phyloP scores from a whole-genome alignment of 2,888 invertebrate species.

The Nomada fabriciana region DNA sequence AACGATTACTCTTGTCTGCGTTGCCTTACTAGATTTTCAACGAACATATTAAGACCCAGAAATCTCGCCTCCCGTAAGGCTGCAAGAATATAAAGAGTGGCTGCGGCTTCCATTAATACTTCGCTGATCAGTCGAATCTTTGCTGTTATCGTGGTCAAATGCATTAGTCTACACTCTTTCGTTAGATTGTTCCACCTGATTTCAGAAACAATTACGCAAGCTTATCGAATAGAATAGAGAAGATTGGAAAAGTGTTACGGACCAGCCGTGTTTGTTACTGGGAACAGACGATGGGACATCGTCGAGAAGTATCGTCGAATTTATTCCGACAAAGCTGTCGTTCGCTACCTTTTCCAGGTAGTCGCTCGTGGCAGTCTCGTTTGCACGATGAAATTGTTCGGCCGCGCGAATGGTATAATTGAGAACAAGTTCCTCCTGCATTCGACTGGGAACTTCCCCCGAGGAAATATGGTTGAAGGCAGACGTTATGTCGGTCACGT shows the following conservation, averaged over 20 bases:
- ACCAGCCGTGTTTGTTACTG: slow-evolving; percentile 60
- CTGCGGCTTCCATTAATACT: slow-evolving; percentile 91
- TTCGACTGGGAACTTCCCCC: slow-evolving; percentile 20
- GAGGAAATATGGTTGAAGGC: slow-evolving; percentile 69
- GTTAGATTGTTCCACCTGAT: slow-evolving; percentile 89
- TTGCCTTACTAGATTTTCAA: slow-evolving; percentile 94
- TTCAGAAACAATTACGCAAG: neutral
- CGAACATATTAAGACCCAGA: slow-evolving; percentile 96
- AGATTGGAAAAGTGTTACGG: neutral
- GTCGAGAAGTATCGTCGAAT: slow-evolving; percentile 26
- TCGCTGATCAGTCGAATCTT: slow-evolving; percentile 92
- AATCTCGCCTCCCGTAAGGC: slow-evolving; percentile 95
- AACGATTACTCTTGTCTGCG: neutral
- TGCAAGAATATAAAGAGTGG: slow-evolving; percentile 93
- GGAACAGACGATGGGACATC: neutral
- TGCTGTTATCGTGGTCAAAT: slow-evolving; percentile 86
- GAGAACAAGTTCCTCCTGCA: neutral
- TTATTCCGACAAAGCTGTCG: neutral
- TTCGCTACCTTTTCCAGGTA: slow-evolving; percentile 18
- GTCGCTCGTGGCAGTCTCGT: neutral
- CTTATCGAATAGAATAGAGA: neutral
- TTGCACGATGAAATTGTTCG: slow-evolving; percentile 4
- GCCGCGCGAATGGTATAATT: neutral
- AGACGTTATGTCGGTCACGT: slow-evolving; percentile 74
- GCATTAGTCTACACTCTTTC: slow-evolving; percentile 90